phyloP scores from a whole-genome alignment of 2,113 vertebrate species.

The Mastomys natalensis region DNA sequence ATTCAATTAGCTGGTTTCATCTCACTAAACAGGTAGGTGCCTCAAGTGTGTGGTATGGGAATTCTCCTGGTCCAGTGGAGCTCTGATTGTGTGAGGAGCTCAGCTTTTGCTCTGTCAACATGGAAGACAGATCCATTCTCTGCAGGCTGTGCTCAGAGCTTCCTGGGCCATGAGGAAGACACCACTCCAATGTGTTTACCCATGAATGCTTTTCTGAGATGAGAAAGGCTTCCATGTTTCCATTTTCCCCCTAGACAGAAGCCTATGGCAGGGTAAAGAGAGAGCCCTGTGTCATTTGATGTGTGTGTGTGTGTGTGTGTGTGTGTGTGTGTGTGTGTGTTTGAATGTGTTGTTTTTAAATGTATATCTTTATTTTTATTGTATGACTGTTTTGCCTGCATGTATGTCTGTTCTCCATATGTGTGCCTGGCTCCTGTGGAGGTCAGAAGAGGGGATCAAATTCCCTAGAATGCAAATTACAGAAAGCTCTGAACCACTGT shows the following conservation, averaged over 20 bases:
- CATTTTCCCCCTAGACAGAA: conserved; percentile 45
- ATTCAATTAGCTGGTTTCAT: conserved; percentile 77
- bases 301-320: background rate
- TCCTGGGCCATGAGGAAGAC: conserved; percentile 58
- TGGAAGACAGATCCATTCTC: conserved; percentile 59
- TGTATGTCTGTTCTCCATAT: no score
- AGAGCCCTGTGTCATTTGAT: conserved; percentile 34
- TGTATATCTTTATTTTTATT: background rate
- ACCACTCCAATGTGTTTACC: conserved; percentile 70
- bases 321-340: background rate
- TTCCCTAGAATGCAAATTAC: background rate
- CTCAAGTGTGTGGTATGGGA: conserved; percentile 30
- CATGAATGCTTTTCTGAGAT: conserved; percentile 76
- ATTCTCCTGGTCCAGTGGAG: conserved; percentile 54
- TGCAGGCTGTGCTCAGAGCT: background rate
- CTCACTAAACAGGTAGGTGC: conserved; percentile 22
- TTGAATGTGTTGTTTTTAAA: background rate
- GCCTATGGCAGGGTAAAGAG: background rate
- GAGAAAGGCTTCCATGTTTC: conserved; percentile 54
- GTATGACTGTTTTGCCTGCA: background rate
- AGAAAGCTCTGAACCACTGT: background rate
- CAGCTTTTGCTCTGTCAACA: background rate
- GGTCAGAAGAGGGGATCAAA: background rate
- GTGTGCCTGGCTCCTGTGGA: no score
- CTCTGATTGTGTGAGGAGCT: conserved; percentile 22